phyloP scores from a whole-genome alignment of 35 echinoderm and acorn worm species.

The Ophiothrix spiculata region DNA sequence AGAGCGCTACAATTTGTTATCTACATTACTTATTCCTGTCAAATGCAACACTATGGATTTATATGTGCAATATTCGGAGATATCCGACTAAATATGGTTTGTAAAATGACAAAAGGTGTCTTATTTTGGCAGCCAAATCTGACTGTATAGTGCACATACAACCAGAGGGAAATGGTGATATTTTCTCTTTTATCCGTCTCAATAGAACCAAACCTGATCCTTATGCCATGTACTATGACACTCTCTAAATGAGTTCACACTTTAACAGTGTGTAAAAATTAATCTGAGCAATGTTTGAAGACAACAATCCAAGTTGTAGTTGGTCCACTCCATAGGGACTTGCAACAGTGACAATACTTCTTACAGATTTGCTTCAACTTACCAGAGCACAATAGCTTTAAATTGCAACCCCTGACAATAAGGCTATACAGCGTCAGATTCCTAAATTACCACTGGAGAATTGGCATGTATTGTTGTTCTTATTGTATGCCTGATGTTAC shows the following conservation, averaged over 20 bases:
- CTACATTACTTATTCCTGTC: background rate
- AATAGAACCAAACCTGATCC: background rate
- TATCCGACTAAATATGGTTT: background rate
- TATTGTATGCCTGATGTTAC: background rate
- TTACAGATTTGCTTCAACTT: background rate
- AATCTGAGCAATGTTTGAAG: background rate
- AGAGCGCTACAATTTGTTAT: background rate
- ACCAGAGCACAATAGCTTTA: background rate
- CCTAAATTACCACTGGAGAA: background rate
- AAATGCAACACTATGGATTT: too few relatives aligned
- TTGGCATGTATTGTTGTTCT: background rate
- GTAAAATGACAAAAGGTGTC: background rate
- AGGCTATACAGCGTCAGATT: background rate
- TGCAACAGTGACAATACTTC: background rate
- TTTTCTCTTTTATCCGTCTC: background rate
- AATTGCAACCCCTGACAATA: background rate
- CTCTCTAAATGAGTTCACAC: background rate
- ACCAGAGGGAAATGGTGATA: background rate
- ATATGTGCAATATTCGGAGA: too few relatives aligned
- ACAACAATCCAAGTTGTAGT: background rate
- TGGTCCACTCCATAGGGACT: background rate
- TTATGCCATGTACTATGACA: background rate
- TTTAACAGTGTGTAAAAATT: constrained; percentile 1
- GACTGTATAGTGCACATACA: background rate
- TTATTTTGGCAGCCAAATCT: background rate